These are phyloP conservation scores for Pseudonaja textilis DNA, from an alignment of 2,113 vertebrate genomes.

Conservation along the genomic window DNA sequence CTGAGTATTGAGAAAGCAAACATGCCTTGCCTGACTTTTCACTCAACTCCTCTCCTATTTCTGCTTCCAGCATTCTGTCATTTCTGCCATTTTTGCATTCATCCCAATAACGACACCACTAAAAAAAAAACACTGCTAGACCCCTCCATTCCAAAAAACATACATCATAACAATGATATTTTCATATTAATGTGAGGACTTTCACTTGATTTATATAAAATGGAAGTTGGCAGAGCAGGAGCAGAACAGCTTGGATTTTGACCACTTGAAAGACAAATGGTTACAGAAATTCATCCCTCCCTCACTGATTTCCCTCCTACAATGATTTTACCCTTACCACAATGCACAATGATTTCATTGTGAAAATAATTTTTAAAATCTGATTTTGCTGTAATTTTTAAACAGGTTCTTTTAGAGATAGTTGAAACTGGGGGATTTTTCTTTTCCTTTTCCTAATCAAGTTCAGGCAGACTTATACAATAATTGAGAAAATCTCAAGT, in stretches of 20 bases:
- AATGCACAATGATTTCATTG: not conserved
- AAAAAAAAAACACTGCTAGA: not conserved
- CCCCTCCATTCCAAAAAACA: not conserved
- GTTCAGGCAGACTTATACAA: not conserved
- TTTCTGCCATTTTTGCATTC: not conserved
- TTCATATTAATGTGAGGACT: not conserved
- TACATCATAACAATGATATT: not conserved
- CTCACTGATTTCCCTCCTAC: not conserved
- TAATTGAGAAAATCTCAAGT: not conserved
- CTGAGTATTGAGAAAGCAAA: not conserved
- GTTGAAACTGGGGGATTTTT: not conserved
- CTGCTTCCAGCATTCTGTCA: not conserved
- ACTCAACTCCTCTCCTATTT: not conserved
- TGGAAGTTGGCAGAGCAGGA: not conserved
- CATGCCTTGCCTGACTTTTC: not conserved
- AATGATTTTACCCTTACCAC: not conserved
- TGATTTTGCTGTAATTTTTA: not conserved
- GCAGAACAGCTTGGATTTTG: not conserved
- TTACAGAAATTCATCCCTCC: not conserved
- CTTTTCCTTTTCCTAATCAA: not conserved
- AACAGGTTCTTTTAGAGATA: not conserved
- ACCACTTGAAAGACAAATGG: not conserved
- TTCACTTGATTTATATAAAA: not conserved
- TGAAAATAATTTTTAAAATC: not conserved
- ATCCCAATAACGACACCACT: not conserved